A percentile compares a stretch with the other conserved stretches of the same genome.
Conservation (phyloP, 2,797 vertebrate genomes). For the Typhlichthys subterraneus region DNA sequence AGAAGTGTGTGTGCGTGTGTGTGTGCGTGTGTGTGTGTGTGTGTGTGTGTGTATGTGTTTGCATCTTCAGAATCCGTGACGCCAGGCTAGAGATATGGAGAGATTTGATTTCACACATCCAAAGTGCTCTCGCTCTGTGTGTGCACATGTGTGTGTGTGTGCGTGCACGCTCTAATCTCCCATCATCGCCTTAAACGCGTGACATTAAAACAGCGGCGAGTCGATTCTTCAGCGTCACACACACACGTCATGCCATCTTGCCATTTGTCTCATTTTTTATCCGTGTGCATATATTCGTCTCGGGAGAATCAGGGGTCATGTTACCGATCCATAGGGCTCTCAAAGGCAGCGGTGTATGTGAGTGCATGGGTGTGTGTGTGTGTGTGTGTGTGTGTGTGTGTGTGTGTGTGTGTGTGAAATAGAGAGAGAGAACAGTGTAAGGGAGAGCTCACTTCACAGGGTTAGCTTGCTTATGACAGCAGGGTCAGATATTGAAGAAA, state of each 20-base stretch:
- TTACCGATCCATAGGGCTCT: conserved; percentile 64
- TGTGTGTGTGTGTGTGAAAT: neutral
- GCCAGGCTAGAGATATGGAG: conserved; percentile 71
- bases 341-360: conserved; percentile 27
- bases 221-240: conserved; percentile 68
- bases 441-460: conserved; percentile 51
- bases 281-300: conserved; percentile 52
- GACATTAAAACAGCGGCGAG: conserved; percentile 81
- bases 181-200: conserved; percentile 75
- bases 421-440: neutral
- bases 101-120: conserved; percentile 71
- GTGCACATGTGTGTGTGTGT: conserved; percentile 21
- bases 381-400: neutral
- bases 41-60: conserved; percentile 72
- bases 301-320: conserved; percentile 69
- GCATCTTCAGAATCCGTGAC: conserved; percentile 67
- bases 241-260: conserved; percentile 32
- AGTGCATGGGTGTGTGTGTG: neutral
- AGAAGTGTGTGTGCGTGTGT: conserved; percentile 19
- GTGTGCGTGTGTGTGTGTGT: neutral
- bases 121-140: conserved; percentile 35
- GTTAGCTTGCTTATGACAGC: conserved; percentile 58
- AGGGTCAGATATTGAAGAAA: conserved; percentile 62
- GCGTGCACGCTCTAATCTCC: conserved; percentile 60
- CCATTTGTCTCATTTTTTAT: conserved; percentile 55